phyloP scores from a whole-genome alignment of 2,888 invertebrate species.

The Chrysina gloriosa region DNA sequence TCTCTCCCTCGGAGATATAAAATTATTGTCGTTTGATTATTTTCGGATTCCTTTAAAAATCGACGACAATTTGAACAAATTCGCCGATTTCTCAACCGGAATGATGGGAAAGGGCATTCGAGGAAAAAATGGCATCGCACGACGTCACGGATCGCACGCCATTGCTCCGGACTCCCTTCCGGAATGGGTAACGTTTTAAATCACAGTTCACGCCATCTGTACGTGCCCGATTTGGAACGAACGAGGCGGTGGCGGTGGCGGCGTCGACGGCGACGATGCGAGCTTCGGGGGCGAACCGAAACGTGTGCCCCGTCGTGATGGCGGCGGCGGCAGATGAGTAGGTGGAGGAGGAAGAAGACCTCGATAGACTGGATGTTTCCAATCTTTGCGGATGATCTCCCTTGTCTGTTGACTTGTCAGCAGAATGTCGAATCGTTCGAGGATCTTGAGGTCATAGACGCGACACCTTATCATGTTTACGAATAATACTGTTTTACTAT shows the following conservation, averaged over 20 bases:
- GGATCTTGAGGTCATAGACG: neutral
- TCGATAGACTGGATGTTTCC: conserved; percentile 25
- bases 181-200: conserved; percentile 48
- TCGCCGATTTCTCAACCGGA: conserved; percentile 31
- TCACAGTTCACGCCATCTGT: conserved; percentile 51
- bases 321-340: neutral
- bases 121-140: conserved; percentile 38
- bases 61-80: conserved; percentile 35
- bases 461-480: conserved; percentile 4
- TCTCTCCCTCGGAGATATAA: conserved; percentile 13
- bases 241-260: conserved; percentile 44
- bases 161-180: conserved; percentile 34
- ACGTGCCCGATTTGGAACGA: conserved; percentile 52
- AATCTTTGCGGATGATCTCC: conserved; percentile 23
- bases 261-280: neutral
- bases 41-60: conserved; percentile 36
- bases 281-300: neutral
- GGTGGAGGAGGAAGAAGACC: neutral
- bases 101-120: conserved; percentile 36
- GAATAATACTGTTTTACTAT: neutral
- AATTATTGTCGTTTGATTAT: conserved; percentile 37
- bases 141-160: conserved; percentile 35
- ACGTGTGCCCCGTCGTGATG: conserved; percentile 4
- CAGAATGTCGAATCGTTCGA: conserved; percentile 12
- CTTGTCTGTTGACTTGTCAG: conserved; percentile 15